A percentile compares a stretch with the other conserved stretches of the same genome.
These are phyloP conservation scores for Brachyrhaphis roseni DNA, from an alignment of 2,797 vertebrate species.

Conservation along the genomic window DNA sequence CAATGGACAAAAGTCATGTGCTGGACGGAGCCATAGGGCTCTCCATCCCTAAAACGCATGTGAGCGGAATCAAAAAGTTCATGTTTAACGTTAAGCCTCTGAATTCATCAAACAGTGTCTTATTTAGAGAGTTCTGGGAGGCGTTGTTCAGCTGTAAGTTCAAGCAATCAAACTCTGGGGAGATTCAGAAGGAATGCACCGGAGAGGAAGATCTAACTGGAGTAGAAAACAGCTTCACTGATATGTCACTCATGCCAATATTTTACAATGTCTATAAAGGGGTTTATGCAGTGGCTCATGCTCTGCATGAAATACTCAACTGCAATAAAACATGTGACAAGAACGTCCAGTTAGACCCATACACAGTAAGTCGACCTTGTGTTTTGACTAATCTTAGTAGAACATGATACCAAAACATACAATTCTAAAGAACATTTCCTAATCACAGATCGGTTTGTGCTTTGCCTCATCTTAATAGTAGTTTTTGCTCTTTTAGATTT, in stretches of 20 bases:
- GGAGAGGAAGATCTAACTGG: conserved; percentile 62
- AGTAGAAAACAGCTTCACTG: conserved; percentile 67
- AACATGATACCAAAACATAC: not conserved
- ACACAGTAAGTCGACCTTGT: conserved; percentile 42
- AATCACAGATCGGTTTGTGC: not conserved
- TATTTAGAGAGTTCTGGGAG: conserved; percentile 77
- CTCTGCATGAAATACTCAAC: conserved; percentile 66
- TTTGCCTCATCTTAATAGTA: not conserved
- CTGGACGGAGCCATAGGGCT: conserved; percentile 78
- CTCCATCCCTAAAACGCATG: conserved; percentile 71
- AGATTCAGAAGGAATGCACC: conserved; percentile 50
- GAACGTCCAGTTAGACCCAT: conserved; percentile 49
- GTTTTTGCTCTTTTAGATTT: conserved; percentile 62
- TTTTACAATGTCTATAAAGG: conserved; percentile 78
- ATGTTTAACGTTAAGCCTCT: conserved; percentile 69
- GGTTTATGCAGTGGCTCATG: conserved; percentile 77
- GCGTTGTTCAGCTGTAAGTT: conserved; percentile 69
- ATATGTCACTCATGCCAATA: conserved; percentile 77
- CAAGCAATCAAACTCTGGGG: conserved; percentile 41
- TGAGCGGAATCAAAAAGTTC: conserved; percentile 71
- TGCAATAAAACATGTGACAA: conserved; percentile 67
- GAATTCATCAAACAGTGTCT: conserved; percentile 61
- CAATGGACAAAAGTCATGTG: conserved; percentile 61
- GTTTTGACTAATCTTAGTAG: not conserved
- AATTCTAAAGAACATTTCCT: not conserved